Conservation (phyloP, 1,140 invertebrate genomes). For the Stegodyphus dumicola region DNA sequence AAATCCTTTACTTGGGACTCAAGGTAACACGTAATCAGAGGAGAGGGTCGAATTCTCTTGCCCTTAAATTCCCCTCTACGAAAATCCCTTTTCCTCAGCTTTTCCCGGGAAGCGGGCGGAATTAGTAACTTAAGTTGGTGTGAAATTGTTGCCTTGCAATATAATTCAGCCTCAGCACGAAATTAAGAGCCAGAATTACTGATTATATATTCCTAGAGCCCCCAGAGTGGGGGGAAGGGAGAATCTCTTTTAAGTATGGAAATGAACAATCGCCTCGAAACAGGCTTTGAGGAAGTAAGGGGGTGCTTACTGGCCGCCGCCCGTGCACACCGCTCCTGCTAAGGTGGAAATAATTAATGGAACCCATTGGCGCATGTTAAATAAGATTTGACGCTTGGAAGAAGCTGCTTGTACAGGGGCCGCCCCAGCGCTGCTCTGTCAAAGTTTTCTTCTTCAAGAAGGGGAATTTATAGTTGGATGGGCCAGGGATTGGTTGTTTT, state of each 20-base stretch:
- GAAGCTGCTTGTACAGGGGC: slow-evolving; percentile 10
- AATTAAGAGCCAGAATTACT: slow-evolving; percentile 55
- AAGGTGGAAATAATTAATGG: slow-evolving; percentile 60
- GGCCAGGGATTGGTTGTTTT: slow-evolving; percentile 19
- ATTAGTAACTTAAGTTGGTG: slow-evolving; percentile 54
- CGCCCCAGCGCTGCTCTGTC: background rate
- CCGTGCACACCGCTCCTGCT: background rate
- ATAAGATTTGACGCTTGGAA: slow-evolving; percentile 55
- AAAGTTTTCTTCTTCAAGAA: background rate
- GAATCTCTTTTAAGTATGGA: slow-evolving; percentile 35
- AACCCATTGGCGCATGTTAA: slow-evolving; percentile 53
- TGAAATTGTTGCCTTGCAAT: slow-evolving; percentile 38
- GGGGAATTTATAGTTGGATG: slow-evolving; percentile 19
- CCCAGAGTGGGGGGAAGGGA: background rate
- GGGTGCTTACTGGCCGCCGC: background rate
- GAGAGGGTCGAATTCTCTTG: too few species aligned
- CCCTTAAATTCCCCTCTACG: too few species aligned
- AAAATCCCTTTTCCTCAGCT: too few species aligned
- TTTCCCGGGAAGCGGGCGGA: slow-evolving; percentile 5
- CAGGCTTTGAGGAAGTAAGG: slow-evolving; percentile 11
- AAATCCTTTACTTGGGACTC: too few species aligned
- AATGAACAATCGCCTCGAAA: slow-evolving; percentile 48
- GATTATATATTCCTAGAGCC: slow-evolving; percentile 44
- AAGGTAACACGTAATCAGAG: too few species aligned
- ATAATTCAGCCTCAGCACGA: slow-evolving; percentile 9